A percentile compares a stretch with the other conserved stretches of the same genome.
These are phyloP conservation scores for Drosophila leonis DNA, from an alignment of 2,888 invertebrate species.

Conservation along the genomic window DNA sequence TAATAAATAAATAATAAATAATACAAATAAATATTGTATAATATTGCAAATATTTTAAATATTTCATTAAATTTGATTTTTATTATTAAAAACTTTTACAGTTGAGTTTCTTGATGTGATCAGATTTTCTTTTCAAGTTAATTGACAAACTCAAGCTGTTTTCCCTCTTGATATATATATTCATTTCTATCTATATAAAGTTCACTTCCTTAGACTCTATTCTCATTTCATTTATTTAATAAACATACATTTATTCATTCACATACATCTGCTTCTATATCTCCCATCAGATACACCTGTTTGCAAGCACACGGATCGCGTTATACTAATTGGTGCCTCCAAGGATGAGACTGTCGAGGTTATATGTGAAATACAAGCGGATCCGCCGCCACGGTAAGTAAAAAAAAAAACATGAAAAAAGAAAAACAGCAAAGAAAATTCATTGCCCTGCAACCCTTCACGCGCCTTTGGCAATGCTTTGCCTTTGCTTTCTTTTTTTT, in stretches of 20 bases:
- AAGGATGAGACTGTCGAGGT: conserved; percentile 94
- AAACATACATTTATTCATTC: background rate
- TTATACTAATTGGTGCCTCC: conserved; percentile 94
- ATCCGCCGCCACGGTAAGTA: conserved; percentile 90
- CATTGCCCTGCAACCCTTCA: background rate
- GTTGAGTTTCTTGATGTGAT: no score
- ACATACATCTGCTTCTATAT: background rate
- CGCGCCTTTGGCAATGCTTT: background rate
- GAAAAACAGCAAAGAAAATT: background rate
- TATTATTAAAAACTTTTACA: no score
- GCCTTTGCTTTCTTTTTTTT: conserved; percentile 26
- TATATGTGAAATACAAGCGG: conserved; percentile 95
- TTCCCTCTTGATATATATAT: no score
- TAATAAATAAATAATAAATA: background rate
- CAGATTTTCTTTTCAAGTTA: no score
- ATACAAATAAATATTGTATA: no score
- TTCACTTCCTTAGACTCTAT: no score
- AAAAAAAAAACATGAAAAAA: conserved; percentile 11
- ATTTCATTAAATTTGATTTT: no score
- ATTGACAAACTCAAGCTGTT: no score
- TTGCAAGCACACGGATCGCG: conserved; percentile 90
- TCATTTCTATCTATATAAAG: no score
- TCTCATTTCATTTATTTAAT: background rate
- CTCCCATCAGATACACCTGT: conserved; percentile 91
- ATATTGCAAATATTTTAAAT: no score